These are phyloP conservation scores for Agonum fuliginosum DNA, from an alignment of 2,888 invertebrate genomes.

Conservation along the genomic window DNA sequence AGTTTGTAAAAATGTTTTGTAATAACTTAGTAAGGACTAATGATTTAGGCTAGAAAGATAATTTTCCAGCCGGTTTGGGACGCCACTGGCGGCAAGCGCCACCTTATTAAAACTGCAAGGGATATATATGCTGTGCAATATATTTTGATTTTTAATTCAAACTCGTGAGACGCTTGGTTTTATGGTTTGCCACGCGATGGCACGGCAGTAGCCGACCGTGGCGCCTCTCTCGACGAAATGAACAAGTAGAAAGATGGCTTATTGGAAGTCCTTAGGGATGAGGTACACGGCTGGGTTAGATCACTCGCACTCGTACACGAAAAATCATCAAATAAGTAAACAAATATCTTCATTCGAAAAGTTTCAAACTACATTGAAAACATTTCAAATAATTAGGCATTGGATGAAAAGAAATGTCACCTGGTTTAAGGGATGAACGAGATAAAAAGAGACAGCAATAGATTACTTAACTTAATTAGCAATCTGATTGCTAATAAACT, in stretches of 20 bases:
- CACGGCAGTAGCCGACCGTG: constrained; percentile 6
- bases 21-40: no score
- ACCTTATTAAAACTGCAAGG: constrained; percentile 68
- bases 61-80: no score
- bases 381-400: constrained; percentile 13
- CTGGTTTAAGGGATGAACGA: constrained; percentile 3
- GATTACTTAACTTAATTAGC: constrained; percentile 57
- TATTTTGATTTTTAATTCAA: constrained; percentile 73
- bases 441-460: constrained; percentile 41
- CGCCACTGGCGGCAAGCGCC: constrained; percentile 63
- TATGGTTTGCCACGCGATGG: constrained; percentile 56
- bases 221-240: constrained; percentile 20
- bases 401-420: constrained; percentile 30
- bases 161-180: constrained; percentile 64
- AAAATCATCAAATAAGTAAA: neutral
- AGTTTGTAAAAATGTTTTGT: no score
- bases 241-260: constrained; percentile 47
- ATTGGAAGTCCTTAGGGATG: constrained; percentile 31
- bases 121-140: constrained; percentile 71
- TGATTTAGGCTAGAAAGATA: no score
- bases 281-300: neutral
- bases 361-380: neutral
- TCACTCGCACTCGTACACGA: neutral
- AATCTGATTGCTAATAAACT: constrained; percentile 56
- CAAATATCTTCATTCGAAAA: no score